Base-by-base conservation (phyloP, 1,140 invertebrate species). In the Hyles vespertilio region DNA sequence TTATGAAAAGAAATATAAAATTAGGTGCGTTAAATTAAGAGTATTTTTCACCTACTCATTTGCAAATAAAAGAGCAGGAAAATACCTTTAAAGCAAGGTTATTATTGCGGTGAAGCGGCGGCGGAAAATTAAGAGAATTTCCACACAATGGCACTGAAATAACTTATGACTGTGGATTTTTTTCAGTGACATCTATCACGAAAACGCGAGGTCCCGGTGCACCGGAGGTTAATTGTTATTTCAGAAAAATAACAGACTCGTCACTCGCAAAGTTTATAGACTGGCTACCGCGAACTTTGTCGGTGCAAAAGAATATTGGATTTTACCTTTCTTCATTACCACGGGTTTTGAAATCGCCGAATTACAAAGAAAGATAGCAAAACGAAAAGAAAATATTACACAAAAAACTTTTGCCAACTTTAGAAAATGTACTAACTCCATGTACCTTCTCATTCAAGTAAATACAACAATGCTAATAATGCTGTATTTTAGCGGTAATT, bases 71-170 rank as follows among this genome's bases (percentile, higher is more conserved):
- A 65, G 61, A 61, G 51, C 63, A 64, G 69, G 61, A 70, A 72
- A 72, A 69, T 40, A 60, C 59, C 65, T 68, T 67, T 74, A 75
- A 73, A 75, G 72, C 63, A 49, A 56, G 59, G 54, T 72, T 72
- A 66, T 73, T 72, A 78, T 77, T 77, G 22, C 70, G 67, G 69
- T 58, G 56, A 59, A 56, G 69, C 62, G 64, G 56, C 63, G 63
- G 58, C 72, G 74, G 72, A 74, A 75, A 78, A 81, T 79, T 78
- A 77, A 81, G 67, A 72, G 60, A 63, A 69, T 52, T 63, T 63
- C 58, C 63, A 69, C 65, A 72, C 70, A 74, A 72, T 72, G 58
- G 62, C 51, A 66, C 59, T 67, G 61, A 65, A 70, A 70, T 70
- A 67, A 56, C 56, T 69, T 56, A 58, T 60, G 65, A 65, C 57